A percentile compares a stretch with the other conserved stretches of the same genome.
phyloP scores from a whole-genome alignment of 2,797 vertebrate species.

The Tragopan temminckii region DNA sequence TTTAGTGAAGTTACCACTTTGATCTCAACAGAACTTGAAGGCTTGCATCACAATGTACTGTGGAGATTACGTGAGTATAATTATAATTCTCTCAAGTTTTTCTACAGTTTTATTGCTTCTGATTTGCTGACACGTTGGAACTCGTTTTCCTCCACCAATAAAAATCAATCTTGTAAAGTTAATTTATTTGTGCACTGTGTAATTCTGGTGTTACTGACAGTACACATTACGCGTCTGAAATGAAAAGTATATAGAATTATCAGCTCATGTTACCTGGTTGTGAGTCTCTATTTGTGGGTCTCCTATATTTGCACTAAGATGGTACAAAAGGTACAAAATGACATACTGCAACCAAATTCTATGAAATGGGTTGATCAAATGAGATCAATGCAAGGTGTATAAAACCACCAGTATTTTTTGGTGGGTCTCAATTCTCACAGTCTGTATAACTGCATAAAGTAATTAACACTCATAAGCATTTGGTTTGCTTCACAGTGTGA shows the following conservation, averaged over 20 bases:
- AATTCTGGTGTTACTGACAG: background rate
- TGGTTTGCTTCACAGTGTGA: background rate
- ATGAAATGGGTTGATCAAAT: background rate
- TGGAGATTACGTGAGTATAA: slow-evolving; percentile 80
- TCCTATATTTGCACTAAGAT: background rate
- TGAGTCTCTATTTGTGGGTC: background rate
- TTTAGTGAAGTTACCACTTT: background rate
- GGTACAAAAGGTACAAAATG: background rate
- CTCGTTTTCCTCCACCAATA: background rate
- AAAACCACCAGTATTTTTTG: background rate
- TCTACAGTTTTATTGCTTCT: background rate
- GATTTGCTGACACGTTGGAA: background rate
- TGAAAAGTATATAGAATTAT: background rate
- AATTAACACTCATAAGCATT: background rate
- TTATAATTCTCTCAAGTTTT: slow-evolving; percentile 62
- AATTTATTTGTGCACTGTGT: background rate
- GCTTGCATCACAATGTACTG: slow-evolving; percentile 75
- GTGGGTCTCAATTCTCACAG: background rate
- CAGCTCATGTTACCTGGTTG: background rate
- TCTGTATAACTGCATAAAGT: background rate
- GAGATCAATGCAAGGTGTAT: background rate
- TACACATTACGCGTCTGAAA: background rate
- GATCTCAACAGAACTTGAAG: background rate
- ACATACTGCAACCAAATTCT: background rate
- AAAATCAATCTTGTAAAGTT: background rate